Conservation (phyloP, 2,888 invertebrate genomes). For the Fissipunctia ypsillon region DNA sequence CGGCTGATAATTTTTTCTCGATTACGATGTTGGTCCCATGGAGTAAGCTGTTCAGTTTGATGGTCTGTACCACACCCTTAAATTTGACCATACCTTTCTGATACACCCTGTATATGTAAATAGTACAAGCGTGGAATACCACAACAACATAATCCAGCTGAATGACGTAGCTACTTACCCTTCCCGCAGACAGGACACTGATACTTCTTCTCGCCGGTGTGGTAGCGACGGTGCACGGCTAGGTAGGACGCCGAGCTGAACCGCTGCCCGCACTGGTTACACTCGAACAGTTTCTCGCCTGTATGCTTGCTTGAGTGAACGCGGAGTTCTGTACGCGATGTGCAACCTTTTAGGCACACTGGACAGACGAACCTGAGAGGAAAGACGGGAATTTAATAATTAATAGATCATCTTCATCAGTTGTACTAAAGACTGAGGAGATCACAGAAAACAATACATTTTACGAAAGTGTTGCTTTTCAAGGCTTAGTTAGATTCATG, state of each 20-base stretch:
- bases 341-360: conserved; percentile 86
- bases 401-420: neutral
- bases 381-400: neutral
- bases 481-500: neutral
- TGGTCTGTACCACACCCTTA: no score
- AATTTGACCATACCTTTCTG: no score
- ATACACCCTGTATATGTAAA: no score
- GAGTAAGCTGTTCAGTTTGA: no score
- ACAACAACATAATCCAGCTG: neutral
- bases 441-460: neutral
- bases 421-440: neutral
- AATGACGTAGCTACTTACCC: conserved; percentile 68
- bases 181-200: conserved; percentile 83
- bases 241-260: conserved; percentile 87
- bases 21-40: no score
- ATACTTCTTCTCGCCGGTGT: conserved; percentile 83
- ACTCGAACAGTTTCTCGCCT: conserved; percentile 86
- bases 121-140: neutral
- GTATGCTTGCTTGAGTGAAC: conserved; percentile 84
- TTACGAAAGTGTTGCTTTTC: neutral
- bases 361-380: conserved; percentile 83
- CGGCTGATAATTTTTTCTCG: no score
- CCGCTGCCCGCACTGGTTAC: conserved; percentile 81
- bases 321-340: conserved; percentile 86
- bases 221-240: conserved; percentile 85